Base-by-base conservation (phyloP, 1,140 invertebrate species). In the Drosophila burlai region DNA sequence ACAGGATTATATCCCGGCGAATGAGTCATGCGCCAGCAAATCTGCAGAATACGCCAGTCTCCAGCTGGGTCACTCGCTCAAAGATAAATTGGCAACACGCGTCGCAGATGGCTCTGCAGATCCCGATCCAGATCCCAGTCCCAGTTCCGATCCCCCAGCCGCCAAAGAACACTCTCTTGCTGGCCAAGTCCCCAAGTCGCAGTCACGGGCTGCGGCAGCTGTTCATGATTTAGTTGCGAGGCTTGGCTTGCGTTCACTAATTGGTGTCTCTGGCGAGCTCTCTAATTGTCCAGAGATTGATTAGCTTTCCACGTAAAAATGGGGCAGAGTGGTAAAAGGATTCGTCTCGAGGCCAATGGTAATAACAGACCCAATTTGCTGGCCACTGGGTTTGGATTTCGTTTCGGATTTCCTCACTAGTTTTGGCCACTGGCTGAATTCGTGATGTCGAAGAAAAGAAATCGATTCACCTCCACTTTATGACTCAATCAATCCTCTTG, bases 21-120 rank as follows among this genome's bases (percentile, higher is more conserved):
- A 71, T 83, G 83, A 86, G 71, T 83, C 83, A 80, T 78, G 75
- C 55, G 34, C 55, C 64, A 83, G 66, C 40, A 47, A 75, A 80
- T 73, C 55, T 38, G 57, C 57, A 61, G n/a, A n/a, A n/a, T n/a
- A n/a, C n/a, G n/a, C n/a, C n/a, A n/a, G 66, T 83, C 50, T 46
- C 75, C 81, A 82, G 76, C 83, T 77, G 72, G 67, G 68, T 63
- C 75, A 79, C 71, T 83, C 73, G 66, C 66, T 68, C 55, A 59
- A 61, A 87, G 84, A 89, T 86, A 86, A 86, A 86, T 86, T 83
- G 84, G 84, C 80, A 83, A 87, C 83, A 89, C 83, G 83, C 83
- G 83, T 77, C 84, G 81, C 76, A 50, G 83, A 76, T 77, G 77
- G 73, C 68, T 38, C 45, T 50, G n/a, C 49, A 45, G 58, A 66